A percentile compares a stretch with the other conserved stretches of the same genome.
Evolutionary conservation across 2,113 vertebrate species (phyloP).

Genomic region (Coregonus clupeaformis): DNA sequence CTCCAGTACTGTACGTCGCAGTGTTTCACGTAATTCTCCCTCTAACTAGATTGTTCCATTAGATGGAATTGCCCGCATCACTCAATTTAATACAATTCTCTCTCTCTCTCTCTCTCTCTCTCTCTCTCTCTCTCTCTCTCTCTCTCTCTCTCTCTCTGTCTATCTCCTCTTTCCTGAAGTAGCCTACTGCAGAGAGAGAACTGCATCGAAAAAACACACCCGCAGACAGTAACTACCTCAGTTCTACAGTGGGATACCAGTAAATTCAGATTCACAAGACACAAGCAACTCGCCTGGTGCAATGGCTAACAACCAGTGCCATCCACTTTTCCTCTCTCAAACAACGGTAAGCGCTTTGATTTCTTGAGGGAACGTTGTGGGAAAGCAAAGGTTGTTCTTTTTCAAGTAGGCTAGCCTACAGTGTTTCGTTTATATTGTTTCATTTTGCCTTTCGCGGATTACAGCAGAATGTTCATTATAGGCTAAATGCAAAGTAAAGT

Average conservation of each 20-base stretch:
- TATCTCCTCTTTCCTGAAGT: conserved; percentile 59
- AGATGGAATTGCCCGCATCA: conserved; percentile 73
- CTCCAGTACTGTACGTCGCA: conserved; percentile 1
- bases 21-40: conserved; percentile 49
- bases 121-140: not conserved
- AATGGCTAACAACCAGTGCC: conserved; percentile 55
- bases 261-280: conserved; percentile 23
- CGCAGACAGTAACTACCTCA: conserved; percentile 52
- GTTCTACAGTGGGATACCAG: conserved; percentile 45
- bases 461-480: not conserved
- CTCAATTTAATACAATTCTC: conserved; percentile 75
- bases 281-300: conserved; percentile 33
- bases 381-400: not conserved
- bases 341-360: conserved; percentile 66
- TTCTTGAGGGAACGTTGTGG: conserved; percentile 16
- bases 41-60: conserved; percentile 63
- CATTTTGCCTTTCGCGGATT: not conserved
- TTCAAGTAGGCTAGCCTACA: not conserved
- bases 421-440: not conserved
- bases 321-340: conserved; percentile 48
- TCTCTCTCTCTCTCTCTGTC: conserved; percentile 11
- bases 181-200: conserved; percentile 71
- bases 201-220: conserved; percentile 34
- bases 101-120: conserved; percentile 52
- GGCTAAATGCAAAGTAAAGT: not conserved